Evolutionary conservation across 1,140 invertebrate genomes (phyloP).

Genomic region (Amyelois transitella): DNA sequence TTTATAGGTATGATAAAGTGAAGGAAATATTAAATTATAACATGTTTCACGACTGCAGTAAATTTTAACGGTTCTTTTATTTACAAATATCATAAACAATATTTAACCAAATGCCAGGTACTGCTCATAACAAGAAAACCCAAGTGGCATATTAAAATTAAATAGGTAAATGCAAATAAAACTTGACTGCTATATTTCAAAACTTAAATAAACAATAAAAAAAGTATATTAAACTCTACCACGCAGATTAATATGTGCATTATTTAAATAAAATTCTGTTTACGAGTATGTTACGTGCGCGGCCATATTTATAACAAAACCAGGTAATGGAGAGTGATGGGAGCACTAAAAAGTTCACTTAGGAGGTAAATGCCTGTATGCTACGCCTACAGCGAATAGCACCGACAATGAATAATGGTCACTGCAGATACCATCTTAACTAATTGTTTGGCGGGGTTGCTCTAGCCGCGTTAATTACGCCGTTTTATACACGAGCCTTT

Average conservation of each 20-base stretch:
- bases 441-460: conserved; percentile 27
- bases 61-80: neutral
- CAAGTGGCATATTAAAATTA: neutral
- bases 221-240: neutral
- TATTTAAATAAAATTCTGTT: conserved; percentile 2
- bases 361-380: neutral
- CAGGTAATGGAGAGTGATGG: neutral
- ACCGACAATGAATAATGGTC: conserved; percentile 20
- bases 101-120: neutral
- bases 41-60: neutral
- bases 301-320: neutral
- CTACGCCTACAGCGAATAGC: conserved; percentile 3
- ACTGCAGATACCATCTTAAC: conserved; percentile 22
- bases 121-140: neutral
- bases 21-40: neutral
- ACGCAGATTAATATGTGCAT: neutral
- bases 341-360: conserved; percentile 3
- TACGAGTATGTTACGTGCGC: conserved; percentile 4
- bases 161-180: neutral
- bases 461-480: conserved; percentile 16
- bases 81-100: neutral
- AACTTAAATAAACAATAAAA: neutral
- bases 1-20: too few species aligned
- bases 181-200: neutral
- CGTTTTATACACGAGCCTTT: conserved; percentile 1